phyloP scores from a whole-genome alignment of 2,797 vertebrate genomes.

The Tokudaia muenninki region DNA sequence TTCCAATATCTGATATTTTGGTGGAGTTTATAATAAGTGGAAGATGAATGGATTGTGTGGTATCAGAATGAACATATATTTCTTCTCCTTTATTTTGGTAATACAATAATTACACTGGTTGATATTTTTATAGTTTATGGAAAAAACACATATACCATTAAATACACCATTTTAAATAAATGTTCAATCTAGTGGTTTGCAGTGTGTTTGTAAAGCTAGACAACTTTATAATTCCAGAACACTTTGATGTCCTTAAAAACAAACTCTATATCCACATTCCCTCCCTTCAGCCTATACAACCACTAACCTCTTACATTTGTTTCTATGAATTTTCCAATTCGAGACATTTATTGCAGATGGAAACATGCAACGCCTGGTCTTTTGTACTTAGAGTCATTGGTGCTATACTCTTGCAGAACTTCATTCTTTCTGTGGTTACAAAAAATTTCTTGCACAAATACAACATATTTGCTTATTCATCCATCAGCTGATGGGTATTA shows the following conservation, averaged over 20 bases:
- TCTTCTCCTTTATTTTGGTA: constrained; percentile 51
- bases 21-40: neutral
- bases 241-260: constrained; percentile 53
- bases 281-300: neutral
- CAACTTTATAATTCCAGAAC: constrained; percentile 32
- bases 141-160: neutral
- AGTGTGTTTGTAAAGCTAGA: neutral
- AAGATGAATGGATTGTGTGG: constrained; percentile 33
- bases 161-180: constrained; percentile 20
- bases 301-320: neutral
- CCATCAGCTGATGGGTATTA: neutral
- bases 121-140: constrained; percentile 52
- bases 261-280: neutral
- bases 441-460: neutral
- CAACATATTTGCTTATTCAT: constrained; percentile 2
- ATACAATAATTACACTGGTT: neutral
- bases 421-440: neutral
- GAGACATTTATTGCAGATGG: constrained; percentile 31
- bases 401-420: neutral
- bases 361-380: neutral
- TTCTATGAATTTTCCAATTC: neutral
- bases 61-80: neutral
- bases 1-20: neutral
- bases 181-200: neutral
- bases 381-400: neutral